A percentile compares a stretch with the other conserved stretches of the same genome.
Conservation (phyloP, 64 coral and sea anemone species). For the Actinia tenebrosa region DNA sequence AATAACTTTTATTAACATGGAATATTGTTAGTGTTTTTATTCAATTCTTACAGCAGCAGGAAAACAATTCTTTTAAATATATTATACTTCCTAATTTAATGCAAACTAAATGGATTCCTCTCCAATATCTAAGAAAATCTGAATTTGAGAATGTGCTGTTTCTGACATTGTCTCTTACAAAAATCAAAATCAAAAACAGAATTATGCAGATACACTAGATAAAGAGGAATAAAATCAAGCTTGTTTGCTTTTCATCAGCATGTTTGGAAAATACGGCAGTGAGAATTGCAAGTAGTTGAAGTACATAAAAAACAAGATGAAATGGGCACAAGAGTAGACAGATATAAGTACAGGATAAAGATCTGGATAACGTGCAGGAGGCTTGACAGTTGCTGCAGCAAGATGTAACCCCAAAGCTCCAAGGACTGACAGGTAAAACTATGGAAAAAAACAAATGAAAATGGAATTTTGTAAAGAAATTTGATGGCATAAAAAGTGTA, state of each 20-base stretch:
- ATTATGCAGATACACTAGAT: too few species aligned
- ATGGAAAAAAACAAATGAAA: slow-evolving; percentile 5
- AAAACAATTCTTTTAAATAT: neutral
- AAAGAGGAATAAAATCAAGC: neutral
- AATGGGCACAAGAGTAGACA: slow-evolving; percentile 77
- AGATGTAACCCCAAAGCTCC: slow-evolving; percentile 55
- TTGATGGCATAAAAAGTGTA: neutral
- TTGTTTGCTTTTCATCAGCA: neutral
- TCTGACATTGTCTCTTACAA: neutral
- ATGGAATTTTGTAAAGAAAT: neutral
- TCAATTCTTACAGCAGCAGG: neutral
- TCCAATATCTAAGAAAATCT: neutral
- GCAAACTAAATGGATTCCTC: neutral
- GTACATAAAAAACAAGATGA: slow-evolving; percentile 75
- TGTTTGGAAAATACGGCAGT: slow-evolving; percentile 43
- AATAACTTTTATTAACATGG: too few species aligned
- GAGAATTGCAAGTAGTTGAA: slow-evolving; percentile 84
- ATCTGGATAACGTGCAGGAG: slow-evolving; percentile 72
- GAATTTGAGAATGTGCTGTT: too few species aligned
- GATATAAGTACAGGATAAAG: slow-evolving; percentile 96
- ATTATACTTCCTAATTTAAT: neutral
- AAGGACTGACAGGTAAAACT: slow-evolving; percentile 72
- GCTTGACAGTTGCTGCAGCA: slow-evolving; percentile 31
- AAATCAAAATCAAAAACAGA: too few species aligned
- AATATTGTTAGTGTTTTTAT: neutral